Evolutionary conservation across 2,113 vertebrate species (phyloP).

Genomic region (Pao palembangensis): DNA sequence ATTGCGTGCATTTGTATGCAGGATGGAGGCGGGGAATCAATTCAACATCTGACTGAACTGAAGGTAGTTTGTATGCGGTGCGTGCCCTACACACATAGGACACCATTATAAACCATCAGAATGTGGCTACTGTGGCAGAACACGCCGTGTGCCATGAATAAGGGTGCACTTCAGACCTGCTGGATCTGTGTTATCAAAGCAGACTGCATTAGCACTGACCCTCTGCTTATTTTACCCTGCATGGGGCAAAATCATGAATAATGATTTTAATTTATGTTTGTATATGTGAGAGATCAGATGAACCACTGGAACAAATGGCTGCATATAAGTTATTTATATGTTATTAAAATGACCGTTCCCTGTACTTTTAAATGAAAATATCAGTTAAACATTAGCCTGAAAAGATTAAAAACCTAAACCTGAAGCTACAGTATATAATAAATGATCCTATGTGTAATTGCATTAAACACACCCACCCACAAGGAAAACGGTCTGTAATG

Average conservation of each 20-base stretch:
- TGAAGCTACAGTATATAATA: no score
- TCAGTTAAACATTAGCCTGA: no score
- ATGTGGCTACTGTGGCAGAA: slow-evolving; percentile 17
- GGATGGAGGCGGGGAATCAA: slow-evolving; percentile 14
- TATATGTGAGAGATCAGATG: no score
- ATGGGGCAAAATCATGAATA: no score
- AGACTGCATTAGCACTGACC: slow-evolving; percentile 2
- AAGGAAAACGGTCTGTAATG: background rate
- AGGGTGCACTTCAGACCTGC: background rate
- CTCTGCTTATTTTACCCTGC: no score
- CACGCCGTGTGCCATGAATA: slow-evolving; percentile 33
- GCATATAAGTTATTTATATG: background rate
- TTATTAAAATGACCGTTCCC: no score
- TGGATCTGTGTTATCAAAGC: slow-evolving; percentile 1
- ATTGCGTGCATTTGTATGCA: background rate
- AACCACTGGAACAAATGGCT: background rate
- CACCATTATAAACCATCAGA: slow-evolving; percentile 31
- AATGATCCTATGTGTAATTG: background rate
- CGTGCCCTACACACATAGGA: slow-evolving; percentile 5
- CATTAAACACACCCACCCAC: background rate
- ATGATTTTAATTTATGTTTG: no score
- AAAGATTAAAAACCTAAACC: no score
- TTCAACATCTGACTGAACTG: slow-evolving; percentile 35
- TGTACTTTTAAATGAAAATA: no score
- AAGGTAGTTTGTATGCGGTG: slow-evolving; percentile 23